These are phyloP conservation scores for Cyrtonyx montezumae DNA, from an alignment of 2,113 vertebrate genomes.

Conservation along the genomic window DNA sequence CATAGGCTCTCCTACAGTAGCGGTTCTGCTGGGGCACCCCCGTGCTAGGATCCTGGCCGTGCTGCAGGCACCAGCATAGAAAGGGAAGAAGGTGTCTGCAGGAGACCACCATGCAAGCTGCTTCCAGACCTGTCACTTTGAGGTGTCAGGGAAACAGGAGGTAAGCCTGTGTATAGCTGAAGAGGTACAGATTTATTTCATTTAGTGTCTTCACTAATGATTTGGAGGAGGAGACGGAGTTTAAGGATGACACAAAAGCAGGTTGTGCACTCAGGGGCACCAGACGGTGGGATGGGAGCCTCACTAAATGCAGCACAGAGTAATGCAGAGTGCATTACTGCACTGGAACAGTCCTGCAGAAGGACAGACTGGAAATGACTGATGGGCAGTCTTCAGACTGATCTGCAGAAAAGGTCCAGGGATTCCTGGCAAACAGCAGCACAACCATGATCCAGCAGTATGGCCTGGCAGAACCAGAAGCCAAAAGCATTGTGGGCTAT, in stretches of 20 bases:
- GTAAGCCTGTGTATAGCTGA: not conserved
- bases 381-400: not conserved
- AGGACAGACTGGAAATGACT: not conserved
- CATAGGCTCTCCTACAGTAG: not conserved
- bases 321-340: not conserved
- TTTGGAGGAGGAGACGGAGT: not conserved
- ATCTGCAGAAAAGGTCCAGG: not conserved
- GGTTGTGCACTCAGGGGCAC: not conserved
- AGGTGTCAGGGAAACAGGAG: not conserved
- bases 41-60: not conserved
- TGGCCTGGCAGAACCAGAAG: not conserved
- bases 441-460: not conserved
- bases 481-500: not conserved
- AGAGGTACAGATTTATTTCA: not conserved
- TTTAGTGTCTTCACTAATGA: not conserved
- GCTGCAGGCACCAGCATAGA: not conserved
- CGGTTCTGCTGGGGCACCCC: too few relatives aligned
- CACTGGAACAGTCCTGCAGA: not conserved
- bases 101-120: not conserved
- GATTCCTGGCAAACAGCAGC: not conserved
- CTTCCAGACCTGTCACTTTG: not conserved
- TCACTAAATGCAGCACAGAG: not conserved
- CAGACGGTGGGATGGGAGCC: accelerated
- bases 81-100: not conserved
- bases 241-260: not conserved